Percentiles rank a stretch among this genome's conserved stretches.
Evolutionary conservation across 2,113 vertebrate genomes (phyloP).

Genomic region (Hypanus sabinus): DNA sequence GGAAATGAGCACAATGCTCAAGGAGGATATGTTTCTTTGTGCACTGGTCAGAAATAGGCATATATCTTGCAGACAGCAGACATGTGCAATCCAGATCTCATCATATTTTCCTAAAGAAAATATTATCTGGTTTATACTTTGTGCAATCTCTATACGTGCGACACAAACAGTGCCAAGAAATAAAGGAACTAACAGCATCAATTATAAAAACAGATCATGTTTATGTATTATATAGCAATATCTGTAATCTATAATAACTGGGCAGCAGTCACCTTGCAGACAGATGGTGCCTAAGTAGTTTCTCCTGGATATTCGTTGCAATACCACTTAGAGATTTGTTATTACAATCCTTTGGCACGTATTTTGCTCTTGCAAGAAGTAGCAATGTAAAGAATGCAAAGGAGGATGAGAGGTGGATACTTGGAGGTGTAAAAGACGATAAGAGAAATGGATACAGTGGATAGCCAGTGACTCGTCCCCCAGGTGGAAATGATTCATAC

Average conservation of each 20-base stretch:
- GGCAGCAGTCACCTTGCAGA: not conserved
- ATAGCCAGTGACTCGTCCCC: no score
- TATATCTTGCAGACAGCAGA: not conserved
- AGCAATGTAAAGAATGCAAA: not conserved
- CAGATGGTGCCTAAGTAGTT: not conserved
- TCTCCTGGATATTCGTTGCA: not conserved
- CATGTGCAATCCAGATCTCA: not conserved
- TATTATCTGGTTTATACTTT: not conserved
- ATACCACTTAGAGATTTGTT: not conserved
- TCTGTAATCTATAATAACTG: slow-evolving; percentile 29
- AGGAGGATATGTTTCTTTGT: not conserved
- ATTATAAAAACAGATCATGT: slow-evolving; percentile 11
- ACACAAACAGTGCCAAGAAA: not conserved
- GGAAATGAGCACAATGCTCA: not conserved
- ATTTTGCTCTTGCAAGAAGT: not conserved
- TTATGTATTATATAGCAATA: slow-evolving; percentile 5
- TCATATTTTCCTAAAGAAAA: not conserved
- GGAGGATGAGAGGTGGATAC: no score
- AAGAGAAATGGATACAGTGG: no score
- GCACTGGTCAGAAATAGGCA: not conserved
- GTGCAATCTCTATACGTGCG: not conserved
- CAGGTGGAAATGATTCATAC: no score
- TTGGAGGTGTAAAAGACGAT: no score
- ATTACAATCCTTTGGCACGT: not conserved
- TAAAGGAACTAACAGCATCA: not conserved